Percentiles rank a stretch among this genome's conserved stretches.
These are phyloP conservation scores for Amia ocellicauda DNA, from an alignment of 2,113 vertebrate species.

Conservation along the genomic window DNA sequence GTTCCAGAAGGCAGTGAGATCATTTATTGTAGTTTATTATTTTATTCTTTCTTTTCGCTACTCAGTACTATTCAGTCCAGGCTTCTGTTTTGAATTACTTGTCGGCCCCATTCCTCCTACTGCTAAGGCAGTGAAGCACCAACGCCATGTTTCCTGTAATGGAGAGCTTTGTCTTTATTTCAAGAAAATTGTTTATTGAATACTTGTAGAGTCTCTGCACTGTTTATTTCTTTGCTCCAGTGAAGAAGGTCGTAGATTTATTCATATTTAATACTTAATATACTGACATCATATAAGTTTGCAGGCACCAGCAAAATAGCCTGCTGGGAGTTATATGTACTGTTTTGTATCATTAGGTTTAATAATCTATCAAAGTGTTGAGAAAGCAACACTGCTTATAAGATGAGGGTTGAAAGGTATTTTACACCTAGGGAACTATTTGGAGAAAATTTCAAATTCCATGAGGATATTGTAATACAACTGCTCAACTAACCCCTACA, in stretches of 20 bases:
- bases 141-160: not conserved
- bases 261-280: not conserved
- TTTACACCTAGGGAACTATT: slow-evolving; percentile 55
- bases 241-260: not conserved
- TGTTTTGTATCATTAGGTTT: slow-evolving; percentile 3
- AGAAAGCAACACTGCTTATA: slow-evolving; percentile 37
- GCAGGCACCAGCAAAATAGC: no score
- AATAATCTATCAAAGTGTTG: slow-evolving; percentile 43
- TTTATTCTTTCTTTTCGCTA: slow-evolving; percentile 30
- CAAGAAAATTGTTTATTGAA: not conserved
- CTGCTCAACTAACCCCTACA: no score
- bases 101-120: not conserved
- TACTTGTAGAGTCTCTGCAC: not conserved
- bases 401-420: slow-evolving; percentile 36
- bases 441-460: slow-evolving; percentile 45
- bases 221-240: not conserved
- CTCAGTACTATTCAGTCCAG: slow-evolving; percentile 35
- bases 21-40: slow-evolving; percentile 38
- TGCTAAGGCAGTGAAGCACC: not conserved
- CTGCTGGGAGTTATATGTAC: slow-evolving; percentile 1
- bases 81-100: slow-evolving; percentile 25
- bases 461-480: not conserved
- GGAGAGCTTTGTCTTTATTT: not conserved
- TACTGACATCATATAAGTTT: not conserved
- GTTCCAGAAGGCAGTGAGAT: slow-evolving; percentile 55